These are phyloP conservation scores for Lateolabrax maculatus DNA, from an alignment of 2,797 vertebrate genomes.

Conservation along the genomic window DNA sequence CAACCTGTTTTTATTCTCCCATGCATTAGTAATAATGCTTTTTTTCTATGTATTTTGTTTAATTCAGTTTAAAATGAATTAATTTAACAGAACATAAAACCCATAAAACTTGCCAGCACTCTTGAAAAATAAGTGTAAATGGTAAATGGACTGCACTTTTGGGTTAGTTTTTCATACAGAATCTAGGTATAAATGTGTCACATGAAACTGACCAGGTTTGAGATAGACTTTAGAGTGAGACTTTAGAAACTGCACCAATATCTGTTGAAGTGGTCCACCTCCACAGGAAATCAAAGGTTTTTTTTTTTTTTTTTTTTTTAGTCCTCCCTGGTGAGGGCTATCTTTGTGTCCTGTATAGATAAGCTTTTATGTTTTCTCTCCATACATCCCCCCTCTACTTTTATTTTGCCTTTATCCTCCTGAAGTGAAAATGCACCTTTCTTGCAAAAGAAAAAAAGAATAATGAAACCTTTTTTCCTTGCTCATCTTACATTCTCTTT, in stretches of 20 bases:
- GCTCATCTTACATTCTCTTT: background rate
- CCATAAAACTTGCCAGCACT: background rate
- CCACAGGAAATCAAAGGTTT: constrained; percentile 10
- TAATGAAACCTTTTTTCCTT: background rate
- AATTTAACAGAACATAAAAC: background rate
- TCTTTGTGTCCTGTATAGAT: constrained; percentile 22
- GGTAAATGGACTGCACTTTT: background rate
- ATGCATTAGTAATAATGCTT: constrained; percentile 1
- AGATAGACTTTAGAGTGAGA: background rate
- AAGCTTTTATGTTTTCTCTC: constrained; percentile 10
- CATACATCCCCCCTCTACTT: background rate
- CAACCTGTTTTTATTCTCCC: constrained; percentile 39
- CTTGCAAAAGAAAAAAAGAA: background rate
- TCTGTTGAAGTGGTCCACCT: background rate
- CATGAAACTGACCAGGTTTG: background rate
- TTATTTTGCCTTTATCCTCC: background rate
- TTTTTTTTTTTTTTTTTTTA: background rate
- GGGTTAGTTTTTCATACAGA: background rate
- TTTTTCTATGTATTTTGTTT: constrained; percentile 9
- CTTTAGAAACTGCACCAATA: background rate
- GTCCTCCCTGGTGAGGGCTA: constrained; percentile 11
- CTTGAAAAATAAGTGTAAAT: background rate
- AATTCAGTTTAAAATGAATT: constrained; percentile 4
- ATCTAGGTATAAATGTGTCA: background rate
- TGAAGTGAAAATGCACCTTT: constrained; percentile 16